Conservation (phyloP, 2,888 invertebrate species). For the Nipponacmea schrenckii region DNA sequence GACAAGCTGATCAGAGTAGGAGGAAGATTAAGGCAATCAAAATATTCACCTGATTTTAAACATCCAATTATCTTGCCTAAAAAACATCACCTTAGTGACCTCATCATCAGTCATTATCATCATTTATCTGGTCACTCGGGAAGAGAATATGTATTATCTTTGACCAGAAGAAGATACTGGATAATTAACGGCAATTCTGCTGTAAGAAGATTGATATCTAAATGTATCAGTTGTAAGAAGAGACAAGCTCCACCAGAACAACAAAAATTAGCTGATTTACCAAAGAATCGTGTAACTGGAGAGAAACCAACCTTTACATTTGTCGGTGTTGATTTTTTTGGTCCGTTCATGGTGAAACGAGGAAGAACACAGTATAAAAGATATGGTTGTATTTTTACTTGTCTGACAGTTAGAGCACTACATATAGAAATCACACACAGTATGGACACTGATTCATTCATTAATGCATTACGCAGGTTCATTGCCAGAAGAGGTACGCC, state of each 20-base stretch:
- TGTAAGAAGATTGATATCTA: constrained; percentile 2
- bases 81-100: not conserved
- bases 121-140: not conserved
- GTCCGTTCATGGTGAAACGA: too few species aligned
- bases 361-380: too few species aligned
- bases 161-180: constrained; percentile 12
- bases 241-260: not conserved
- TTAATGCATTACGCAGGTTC: constrained; percentile 25
- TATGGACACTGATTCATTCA: constrained; percentile 18
- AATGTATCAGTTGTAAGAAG: not conserved
- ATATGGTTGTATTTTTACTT: too few species aligned
- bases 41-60: not conserved
- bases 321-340: too few species aligned
- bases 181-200: constrained; percentile 8
- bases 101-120: not conserved
- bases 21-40: not conserved
- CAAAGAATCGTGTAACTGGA: not conserved
- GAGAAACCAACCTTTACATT: too few species aligned
- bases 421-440: constrained; percentile 25
- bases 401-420: constrained; percentile 24
- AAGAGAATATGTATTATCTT: too few species aligned
- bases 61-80: constrained; percentile 15
- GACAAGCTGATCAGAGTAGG: constrained; percentile 11
- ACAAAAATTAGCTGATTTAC: constrained; percentile 13
- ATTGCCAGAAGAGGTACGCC: constrained; percentile 19